These are phyloP conservation scores for Sitta europaea DNA, from an alignment of 2,113 vertebrate genomes.

Conservation along the genomic window DNA sequence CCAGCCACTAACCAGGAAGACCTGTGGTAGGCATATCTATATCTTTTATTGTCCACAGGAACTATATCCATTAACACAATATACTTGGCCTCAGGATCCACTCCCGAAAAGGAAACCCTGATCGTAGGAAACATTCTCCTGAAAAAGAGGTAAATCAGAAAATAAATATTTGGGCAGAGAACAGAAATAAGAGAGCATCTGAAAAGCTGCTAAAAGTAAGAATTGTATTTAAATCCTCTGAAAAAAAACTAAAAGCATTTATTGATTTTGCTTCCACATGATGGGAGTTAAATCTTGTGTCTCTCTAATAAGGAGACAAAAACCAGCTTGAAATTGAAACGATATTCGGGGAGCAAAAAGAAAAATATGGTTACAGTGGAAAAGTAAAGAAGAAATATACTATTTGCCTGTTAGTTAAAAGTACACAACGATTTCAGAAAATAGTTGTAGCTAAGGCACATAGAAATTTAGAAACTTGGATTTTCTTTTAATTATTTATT, in stretches of 20 bases:
- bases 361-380: not conserved
- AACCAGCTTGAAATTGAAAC: not conserved
- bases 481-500: not conserved
- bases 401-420: not conserved
- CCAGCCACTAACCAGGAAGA: slow-evolving; percentile 98
- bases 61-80: slow-evolving; percentile 99
- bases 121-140: slow-evolving; percentile 99
- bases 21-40: slow-evolving; percentile 96
- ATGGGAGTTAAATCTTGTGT: not conserved
- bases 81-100: slow-evolving; percentile 96
- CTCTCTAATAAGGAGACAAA: not conserved
- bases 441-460: not conserved
- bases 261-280: not conserved
- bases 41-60: slow-evolving; percentile 97
- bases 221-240: not conserved
- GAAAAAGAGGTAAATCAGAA: not conserved
- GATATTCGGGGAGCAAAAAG: not conserved
- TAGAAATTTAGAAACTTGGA: not conserved
- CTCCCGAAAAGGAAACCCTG: slow-evolving; percentile 94
- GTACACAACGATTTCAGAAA: not conserved
- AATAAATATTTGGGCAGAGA: not conserved
- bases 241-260: not conserved
- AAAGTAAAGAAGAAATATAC: not conserved
- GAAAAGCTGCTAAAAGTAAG: not conserved
- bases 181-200: not conserved